phyloP scores from a whole-genome alignment of 2,888 invertebrate genomes.

The Agrotis clavis region DNA sequence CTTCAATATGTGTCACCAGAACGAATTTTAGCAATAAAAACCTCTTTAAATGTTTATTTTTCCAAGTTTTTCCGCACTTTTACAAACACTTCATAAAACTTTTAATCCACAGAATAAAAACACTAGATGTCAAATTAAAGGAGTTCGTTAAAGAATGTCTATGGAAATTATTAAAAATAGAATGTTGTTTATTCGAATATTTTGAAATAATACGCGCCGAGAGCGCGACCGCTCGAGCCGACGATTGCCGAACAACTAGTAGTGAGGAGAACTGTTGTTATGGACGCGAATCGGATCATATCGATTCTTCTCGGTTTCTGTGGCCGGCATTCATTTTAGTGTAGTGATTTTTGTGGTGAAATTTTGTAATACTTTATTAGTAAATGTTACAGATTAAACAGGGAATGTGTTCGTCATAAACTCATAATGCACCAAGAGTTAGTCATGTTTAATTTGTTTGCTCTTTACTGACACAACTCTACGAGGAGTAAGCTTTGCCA shows the following conservation, averaged over 20 bases:
- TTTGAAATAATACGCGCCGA: constrained; percentile 63
- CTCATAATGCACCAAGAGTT: not conserved
- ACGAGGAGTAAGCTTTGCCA: too few species aligned
- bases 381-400: not conserved
- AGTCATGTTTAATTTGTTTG: not conserved
- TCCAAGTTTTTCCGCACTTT: constrained; percentile 5
- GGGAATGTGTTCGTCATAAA: not conserved
- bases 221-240: constrained; percentile 78
- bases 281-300: constrained; percentile 57
- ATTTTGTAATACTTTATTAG: not conserved
- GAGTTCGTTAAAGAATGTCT: constrained; percentile 21
- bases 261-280: constrained; percentile 75
- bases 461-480: too few species aligned
- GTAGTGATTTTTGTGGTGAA: constrained; percentile 6
- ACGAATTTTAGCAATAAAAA: constrained; percentile 73
- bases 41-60: constrained; percentile 21
- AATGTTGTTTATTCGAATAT: constrained; percentile 49
- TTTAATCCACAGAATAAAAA: constrained; percentile 32
- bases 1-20: constrained; percentile 75
- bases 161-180: constrained; percentile 39
- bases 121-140: constrained; percentile 33
- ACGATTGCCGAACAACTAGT: constrained; percentile 79
- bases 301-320: constrained; percentile 50
- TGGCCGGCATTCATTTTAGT: constrained; percentile 23
- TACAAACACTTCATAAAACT: constrained; percentile 29